Evolutionary conservation across 2,113 vertebrate species (phyloP).

Genomic region (Syrmaticus mikado): DNA sequence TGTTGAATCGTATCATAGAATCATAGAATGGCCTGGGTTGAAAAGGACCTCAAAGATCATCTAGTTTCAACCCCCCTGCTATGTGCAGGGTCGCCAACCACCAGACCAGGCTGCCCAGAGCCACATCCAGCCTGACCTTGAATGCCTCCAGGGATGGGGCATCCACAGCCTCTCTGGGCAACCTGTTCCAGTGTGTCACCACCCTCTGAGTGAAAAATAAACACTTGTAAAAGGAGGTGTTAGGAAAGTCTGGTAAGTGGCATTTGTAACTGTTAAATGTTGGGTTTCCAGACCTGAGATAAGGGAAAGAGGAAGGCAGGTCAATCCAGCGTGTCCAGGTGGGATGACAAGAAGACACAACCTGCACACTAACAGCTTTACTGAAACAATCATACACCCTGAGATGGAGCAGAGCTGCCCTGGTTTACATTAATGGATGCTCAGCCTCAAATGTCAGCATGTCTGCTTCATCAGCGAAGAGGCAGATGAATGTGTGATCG

Average conservation of each 20-base stretch:
- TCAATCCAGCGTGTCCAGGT: rapidly evolving
- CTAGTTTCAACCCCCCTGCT: no score
- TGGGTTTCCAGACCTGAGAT: rapidly evolving
- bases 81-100: no score
- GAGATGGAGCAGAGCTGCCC: not conserved
- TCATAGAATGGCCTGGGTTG: no score
- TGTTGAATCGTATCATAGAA: not conserved
- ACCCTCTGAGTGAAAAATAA: not conserved
- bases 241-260: not conserved
- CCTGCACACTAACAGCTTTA: not conserved
- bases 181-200: no score
- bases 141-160: no score
- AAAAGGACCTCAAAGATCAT: no score
- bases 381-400: not conserved
- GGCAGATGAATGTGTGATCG: not conserved
- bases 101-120: no score
- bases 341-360: not conserved
- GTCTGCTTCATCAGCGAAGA: not conserved
- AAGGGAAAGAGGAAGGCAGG: not conserved
- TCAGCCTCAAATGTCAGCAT: not conserved
- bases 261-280: not conserved
- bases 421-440: not conserved
- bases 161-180: no score
- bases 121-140: no score
- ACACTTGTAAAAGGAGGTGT: not conserved